phyloP scores from a whole-genome alignment of 1,140 invertebrate genomes.

The Glomeris maerens region DNA sequence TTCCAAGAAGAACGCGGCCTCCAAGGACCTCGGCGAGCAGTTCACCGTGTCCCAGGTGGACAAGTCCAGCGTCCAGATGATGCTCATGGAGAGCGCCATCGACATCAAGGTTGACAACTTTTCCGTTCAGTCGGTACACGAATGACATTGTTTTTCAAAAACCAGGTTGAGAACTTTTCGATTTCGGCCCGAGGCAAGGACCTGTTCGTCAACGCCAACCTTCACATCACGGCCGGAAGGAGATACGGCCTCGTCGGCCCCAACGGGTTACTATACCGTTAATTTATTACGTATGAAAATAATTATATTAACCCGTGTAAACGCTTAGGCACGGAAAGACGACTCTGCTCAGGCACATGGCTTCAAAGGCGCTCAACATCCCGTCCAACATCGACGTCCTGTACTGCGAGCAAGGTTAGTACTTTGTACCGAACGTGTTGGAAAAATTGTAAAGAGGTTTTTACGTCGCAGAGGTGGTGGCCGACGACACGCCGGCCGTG shows the following conservation, averaged over 20 bases:
- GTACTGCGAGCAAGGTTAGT: conserved; percentile 78
- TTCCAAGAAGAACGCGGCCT: conserved; percentile 72
- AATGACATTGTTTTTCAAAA: conserved; percentile 3
- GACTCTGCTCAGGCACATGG: conserved; percentile 88
- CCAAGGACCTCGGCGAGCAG: conserved; percentile 77
- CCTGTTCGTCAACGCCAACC: conserved; percentile 89
- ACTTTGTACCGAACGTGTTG: neutral
- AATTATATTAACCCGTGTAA: neutral
- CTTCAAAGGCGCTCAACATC: conserved; percentile 71
- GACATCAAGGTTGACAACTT: conserved; percentile 78
- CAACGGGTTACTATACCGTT: conserved; percentile 55
- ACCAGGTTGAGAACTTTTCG: conserved; percentile 79
- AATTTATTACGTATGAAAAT: neutral
- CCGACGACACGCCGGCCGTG: conserved; percentile 80
- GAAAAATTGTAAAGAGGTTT: neutral
- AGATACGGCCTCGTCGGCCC: conserved; percentile 96
- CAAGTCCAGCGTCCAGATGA: conserved; percentile 65
- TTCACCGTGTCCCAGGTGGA: conserved; percentile 93
- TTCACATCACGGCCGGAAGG: conserved; percentile 83
- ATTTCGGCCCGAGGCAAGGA: conserved; percentile 96
- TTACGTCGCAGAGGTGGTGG: conserved; percentile 59
- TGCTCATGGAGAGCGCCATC: conserved; percentile 79
- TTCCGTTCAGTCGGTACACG: conserved; percentile 5
- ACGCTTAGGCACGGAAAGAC: conserved; percentile 96
- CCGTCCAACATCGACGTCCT: conserved; percentile 94